A percentile compares a stretch with the other conserved stretches of the same genome.
These are phyloP conservation scores for Athrips mouffetella DNA, from an alignment of 2,888 invertebrate species.

Conservation along the genomic window DNA sequence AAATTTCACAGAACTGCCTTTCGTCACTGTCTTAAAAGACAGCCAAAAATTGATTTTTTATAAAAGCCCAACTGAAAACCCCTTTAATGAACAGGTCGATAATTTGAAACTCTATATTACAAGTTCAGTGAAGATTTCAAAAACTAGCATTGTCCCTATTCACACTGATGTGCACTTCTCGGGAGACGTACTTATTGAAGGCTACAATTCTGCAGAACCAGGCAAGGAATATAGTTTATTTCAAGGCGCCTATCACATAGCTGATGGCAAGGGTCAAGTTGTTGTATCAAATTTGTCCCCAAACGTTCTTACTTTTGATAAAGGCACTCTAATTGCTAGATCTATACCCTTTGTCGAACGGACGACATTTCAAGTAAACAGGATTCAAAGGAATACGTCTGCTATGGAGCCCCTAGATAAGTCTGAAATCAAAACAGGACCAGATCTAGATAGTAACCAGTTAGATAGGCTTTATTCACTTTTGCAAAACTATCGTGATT, in stretches of 20 bases:
- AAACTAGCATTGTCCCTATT: background rate
- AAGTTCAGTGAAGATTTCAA: background rate
- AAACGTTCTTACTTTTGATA: conserved; percentile 10
- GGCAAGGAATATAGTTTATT: conserved; percentile 16
- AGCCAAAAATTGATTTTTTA: conserved; percentile 20
- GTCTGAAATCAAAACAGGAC: conserved; percentile 17
- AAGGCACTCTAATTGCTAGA: conserved; percentile 13
- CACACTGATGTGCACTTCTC: conserved; percentile 6
- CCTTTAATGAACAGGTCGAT: background rate
- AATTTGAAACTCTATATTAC: background rate
- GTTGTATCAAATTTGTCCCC: conserved; percentile 9
- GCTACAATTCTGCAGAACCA: conserved; percentile 18
- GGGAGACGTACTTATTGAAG: conserved; percentile 21
- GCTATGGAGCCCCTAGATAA: conserved; percentile 12
- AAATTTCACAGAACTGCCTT: conserved; percentile 20
- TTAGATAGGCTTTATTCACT: conserved; percentile 13
- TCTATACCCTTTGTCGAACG: conserved; percentile 14
- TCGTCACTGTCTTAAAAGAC: conserved; percentile 18
- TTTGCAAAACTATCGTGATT: conserved; percentile 19
- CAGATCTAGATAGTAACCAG: background rate
- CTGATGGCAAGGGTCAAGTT: conserved; percentile 14
- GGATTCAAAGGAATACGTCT: conserved; percentile 8
- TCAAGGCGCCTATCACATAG: conserved; percentile 17
- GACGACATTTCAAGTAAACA: conserved; percentile 12
- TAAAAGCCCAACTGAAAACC: conserved; percentile 15